These are phyloP conservation scores for Drosophila anomelani DNA, from an alignment of 2,888 invertebrate genomes.

Conservation along the genomic window DNA sequence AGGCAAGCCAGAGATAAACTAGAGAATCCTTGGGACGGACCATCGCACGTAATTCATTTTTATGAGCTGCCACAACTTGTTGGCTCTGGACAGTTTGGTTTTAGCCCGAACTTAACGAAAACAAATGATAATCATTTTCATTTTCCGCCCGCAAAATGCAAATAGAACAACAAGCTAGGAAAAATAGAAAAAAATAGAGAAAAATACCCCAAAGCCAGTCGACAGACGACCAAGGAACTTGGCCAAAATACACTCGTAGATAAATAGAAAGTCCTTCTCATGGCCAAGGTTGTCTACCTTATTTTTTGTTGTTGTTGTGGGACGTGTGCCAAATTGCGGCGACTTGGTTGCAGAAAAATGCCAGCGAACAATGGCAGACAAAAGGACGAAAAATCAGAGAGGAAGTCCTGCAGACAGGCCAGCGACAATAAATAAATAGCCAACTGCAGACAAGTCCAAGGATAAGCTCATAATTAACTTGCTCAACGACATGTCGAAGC, in stretches of 20 bases:
- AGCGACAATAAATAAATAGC: conserved; percentile 34
- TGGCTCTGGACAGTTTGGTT: conserved; percentile 46
- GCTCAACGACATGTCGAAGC: conserved; percentile 53
- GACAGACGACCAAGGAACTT: conserved; percentile 13
- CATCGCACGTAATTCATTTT: conserved; percentile 68
- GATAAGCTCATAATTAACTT: conserved; percentile 73
- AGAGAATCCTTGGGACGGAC: conserved; percentile 24
- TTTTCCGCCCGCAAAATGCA: conserved; percentile 50
- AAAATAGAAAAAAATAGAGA: background rate
- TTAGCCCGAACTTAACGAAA: conserved; percentile 61
- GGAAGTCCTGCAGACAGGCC: conserved; percentile 46
- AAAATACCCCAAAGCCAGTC: conserved; percentile 1
- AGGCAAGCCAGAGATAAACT: conserved; percentile 19
- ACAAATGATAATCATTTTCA: conserved; percentile 72
- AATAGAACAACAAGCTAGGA: conserved; percentile 36
- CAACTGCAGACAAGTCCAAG: conserved; percentile 63
- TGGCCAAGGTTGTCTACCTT: conserved; percentile 51
- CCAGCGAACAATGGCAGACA: conserved; percentile 35
- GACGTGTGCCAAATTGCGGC: conserved; percentile 29
- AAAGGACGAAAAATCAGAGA: conserved; percentile 27
- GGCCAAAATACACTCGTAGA: conserved; percentile 18
- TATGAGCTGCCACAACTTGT: conserved; percentile 67
- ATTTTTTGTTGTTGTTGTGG: conserved; percentile 5
- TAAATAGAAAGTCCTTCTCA: conserved; percentile 25
- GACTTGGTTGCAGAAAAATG: conserved; percentile 29